A percentile compares a stretch with the other conserved stretches of the same genome.
Evolutionary conservation across 64 coral and sea anemone species (phyloP).

Genomic region (Platygyra sinensis): DNA sequence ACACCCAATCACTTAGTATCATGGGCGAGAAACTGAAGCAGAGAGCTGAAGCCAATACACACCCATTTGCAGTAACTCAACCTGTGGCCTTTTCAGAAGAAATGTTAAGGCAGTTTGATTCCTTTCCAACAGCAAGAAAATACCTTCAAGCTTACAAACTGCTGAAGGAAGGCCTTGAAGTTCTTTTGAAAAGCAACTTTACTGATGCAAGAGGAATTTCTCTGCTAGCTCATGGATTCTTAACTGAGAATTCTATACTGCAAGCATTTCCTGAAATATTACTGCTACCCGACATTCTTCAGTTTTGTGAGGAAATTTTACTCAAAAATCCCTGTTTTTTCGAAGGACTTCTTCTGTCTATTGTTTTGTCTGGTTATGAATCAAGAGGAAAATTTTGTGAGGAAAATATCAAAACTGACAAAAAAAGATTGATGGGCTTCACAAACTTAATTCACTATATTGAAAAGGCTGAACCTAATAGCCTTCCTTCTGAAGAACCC

Average conservation of each 20-base stretch:
- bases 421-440: not conserved
- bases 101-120: conserved; percentile 48
- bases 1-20: not conserved
- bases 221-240: conserved; percentile 52
- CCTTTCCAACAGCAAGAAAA: conserved; percentile 68
- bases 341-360: conserved; percentile 41
- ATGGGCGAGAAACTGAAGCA: not conserved
- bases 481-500: conserved; percentile 34
- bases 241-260: conserved; percentile 58
- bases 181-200: conserved; percentile 66
- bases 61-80: conserved; percentile 48
- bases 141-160: conserved; percentile 76
- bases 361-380: not conserved
- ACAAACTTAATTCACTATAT: conserved; percentile 72
- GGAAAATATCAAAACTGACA: conserved; percentile 1
- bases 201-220: conserved; percentile 64
- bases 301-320: not conserved
- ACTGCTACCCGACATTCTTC: not conserved
- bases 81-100: conserved; percentile 47
- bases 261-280: conserved; percentile 38
- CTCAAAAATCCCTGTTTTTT: conserved; percentile 51
- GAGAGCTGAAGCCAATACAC: not conserved
- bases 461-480: conserved; percentile 55
- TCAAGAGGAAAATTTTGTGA: not conserved
- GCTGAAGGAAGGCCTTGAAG: conserved; percentile 14